Evolutionary conservation across 2,888 invertebrate genomes (phyloP).

Genomic region (Arrhopalites spinosus): DNA sequence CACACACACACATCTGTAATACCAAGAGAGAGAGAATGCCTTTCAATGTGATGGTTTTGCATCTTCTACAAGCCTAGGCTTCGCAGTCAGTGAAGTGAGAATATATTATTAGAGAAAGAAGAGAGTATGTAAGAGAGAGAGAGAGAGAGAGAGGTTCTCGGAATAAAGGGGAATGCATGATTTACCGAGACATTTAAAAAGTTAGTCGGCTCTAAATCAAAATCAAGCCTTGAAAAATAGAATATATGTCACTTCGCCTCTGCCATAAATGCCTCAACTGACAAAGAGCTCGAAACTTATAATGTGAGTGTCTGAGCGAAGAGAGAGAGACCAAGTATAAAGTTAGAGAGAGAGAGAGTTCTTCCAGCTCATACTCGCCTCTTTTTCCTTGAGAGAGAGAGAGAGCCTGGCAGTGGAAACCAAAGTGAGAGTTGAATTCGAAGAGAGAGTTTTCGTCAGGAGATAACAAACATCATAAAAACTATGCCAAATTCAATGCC

Average conservation of each 20-base stretch:
- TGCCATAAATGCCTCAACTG: slow-evolving; percentile 30
- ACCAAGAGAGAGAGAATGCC: too few species aligned
- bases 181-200: slow-evolving; percentile 32
- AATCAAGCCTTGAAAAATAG: slow-evolving; percentile 34
- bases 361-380: too few species aligned
- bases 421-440: not conserved
- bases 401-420: not conserved
- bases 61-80: not conserved
- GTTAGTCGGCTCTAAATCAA: slow-evolving; percentile 28
- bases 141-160: slow-evolving; percentile 6
- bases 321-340: not conserved
- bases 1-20: not conserved
- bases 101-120: not conserved
- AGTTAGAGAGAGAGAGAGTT: not conserved
- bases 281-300: slow-evolving; percentile 6
- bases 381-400: not conserved
- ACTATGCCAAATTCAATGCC: not conserved
- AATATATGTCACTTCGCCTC: slow-evolving; percentile 28
- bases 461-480: slow-evolving; percentile 16
- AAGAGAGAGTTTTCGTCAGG: not conserved
- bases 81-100: slow-evolving; percentile 2
- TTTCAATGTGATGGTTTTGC: not conserved
- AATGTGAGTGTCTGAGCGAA: not conserved
- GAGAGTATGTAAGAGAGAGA: not conserved
- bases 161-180: slow-evolving; percentile 29